Conservation (phyloP, 2,888 invertebrate species). For the Argynnis bischoffii region DNA sequence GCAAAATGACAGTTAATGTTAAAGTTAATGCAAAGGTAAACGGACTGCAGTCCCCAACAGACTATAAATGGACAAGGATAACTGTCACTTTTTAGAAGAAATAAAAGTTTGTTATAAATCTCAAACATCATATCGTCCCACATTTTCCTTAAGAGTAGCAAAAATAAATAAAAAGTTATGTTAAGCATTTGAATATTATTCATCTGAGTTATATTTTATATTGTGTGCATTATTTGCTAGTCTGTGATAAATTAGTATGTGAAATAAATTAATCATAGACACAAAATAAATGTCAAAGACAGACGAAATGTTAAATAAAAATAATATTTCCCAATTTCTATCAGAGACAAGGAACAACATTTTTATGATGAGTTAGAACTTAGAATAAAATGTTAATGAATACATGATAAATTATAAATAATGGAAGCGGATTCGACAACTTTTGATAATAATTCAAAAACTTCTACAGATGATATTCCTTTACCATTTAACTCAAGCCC, state of each 20-base stretch:
- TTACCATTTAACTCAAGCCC: constrained; percentile 63
- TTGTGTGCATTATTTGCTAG: too few species aligned
- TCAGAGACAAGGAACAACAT: too few species aligned
- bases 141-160: too few species aligned
- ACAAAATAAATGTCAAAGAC: too few species aligned
- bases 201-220: too few species aligned
- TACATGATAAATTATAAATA: not conserved
- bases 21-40: constrained; percentile 8
- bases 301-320: not conserved
- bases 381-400: not conserved
- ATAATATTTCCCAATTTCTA: not conserved
- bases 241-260: too few species aligned
- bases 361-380: not conserved
- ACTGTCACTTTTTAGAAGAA: not conserved
- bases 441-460: constrained; percentile 56
- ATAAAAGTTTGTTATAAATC: not conserved
- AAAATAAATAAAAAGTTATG: too few species aligned
- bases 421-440: constrained; percentile 81
- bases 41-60: constrained; percentile 6
- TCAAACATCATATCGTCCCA: too few species aligned
- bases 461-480: constrained; percentile 46
- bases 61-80: not conserved
- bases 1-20: constrained; percentile 6
- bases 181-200: too few species aligned
- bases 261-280: too few species aligned